Evolutionary conservation across 2,888 invertebrate genomes (phyloP).

Genomic region (Chirona hameri): DNA sequence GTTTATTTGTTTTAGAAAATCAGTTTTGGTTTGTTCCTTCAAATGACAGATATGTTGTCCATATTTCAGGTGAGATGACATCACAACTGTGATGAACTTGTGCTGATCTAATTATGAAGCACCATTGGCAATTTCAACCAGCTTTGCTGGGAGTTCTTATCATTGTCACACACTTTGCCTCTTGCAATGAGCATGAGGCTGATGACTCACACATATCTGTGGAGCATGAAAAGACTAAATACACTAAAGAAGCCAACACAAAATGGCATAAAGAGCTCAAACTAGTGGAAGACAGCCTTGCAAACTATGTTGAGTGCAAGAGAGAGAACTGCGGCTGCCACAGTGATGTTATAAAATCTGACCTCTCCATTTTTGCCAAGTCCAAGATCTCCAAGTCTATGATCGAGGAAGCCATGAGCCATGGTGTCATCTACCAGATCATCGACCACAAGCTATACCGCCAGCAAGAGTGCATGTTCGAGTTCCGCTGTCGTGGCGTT

Average conservation of each 20-base stretch:
- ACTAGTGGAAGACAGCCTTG: not conserved
- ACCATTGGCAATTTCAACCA: too few species aligned
- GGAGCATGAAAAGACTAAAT: not conserved
- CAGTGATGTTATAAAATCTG: not conserved
- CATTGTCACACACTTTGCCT: not conserved
- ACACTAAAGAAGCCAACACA: not conserved
- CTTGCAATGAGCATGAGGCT: not conserved
- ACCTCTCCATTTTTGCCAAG: not conserved
- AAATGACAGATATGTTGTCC: too few species aligned
- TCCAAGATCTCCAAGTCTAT: not conserved
- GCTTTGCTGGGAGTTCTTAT: not conserved
- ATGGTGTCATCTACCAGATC: constrained; percentile 65
- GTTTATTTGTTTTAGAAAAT: too few species aligned
- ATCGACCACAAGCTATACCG: constrained; percentile 74
- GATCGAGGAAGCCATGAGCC: not conserved
- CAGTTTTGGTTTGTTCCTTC: too few species aligned
- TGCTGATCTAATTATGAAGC: too few species aligned
- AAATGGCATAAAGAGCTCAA: not conserved
- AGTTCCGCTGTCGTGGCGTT: constrained; percentile 61
- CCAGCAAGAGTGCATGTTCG: constrained; percentile 83
- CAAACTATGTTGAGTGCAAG: not conserved
- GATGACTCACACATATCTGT: not conserved
- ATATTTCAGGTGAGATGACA: too few species aligned
- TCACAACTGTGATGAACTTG: too few species aligned
- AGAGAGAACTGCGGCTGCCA: not conserved